Conservation (phyloP, 1,140 invertebrate species). For the Penaeus japonicus region DNA sequence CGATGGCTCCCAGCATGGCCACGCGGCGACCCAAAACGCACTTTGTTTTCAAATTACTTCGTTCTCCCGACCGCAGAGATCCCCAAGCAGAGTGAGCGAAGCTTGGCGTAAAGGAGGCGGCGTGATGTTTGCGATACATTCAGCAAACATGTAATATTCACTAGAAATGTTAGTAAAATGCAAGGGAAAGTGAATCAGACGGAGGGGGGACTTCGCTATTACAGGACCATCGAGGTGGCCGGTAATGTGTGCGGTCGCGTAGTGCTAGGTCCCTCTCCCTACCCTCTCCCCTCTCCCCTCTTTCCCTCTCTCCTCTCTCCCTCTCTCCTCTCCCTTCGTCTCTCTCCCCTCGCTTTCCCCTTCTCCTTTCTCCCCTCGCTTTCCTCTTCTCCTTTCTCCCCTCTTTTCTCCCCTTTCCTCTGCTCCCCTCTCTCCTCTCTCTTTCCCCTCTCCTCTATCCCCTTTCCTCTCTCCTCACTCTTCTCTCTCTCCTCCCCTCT, state of each 20-base stretch:
- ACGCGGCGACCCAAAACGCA: not conserved
- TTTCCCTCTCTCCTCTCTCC: not conserved
- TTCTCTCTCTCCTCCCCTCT: not conserved
- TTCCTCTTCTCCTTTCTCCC: too few relatives aligned
- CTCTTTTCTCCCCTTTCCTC: not conserved
- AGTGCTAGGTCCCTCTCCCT: not conserved
- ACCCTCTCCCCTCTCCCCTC: not conserved
- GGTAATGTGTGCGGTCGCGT: not conserved
- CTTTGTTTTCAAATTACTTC: conserved; percentile 9
- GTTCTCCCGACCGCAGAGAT: not conserved
- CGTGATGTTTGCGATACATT: conserved; percentile 27
- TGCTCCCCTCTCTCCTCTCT: too few relatives aligned
- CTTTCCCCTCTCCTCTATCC: not conserved
- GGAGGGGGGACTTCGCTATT: not conserved
- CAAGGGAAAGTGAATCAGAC: conserved; percentile 28
- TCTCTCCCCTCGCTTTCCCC: not conserved
- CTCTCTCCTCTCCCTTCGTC: not conserved
- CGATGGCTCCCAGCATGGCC: not conserved
- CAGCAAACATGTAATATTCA: conserved; percentile 42
- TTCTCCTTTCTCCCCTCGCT: not conserved
- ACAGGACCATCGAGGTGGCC: not conserved
- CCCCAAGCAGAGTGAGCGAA: not conserved
- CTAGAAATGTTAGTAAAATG: conserved; percentile 36
- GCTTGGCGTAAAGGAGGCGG: not conserved
- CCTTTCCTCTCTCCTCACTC: not conserved